These are phyloP conservation scores for Meandrusa payeni DNA, from an alignment of 2,888 invertebrate genomes.

Conservation along the genomic window DNA sequence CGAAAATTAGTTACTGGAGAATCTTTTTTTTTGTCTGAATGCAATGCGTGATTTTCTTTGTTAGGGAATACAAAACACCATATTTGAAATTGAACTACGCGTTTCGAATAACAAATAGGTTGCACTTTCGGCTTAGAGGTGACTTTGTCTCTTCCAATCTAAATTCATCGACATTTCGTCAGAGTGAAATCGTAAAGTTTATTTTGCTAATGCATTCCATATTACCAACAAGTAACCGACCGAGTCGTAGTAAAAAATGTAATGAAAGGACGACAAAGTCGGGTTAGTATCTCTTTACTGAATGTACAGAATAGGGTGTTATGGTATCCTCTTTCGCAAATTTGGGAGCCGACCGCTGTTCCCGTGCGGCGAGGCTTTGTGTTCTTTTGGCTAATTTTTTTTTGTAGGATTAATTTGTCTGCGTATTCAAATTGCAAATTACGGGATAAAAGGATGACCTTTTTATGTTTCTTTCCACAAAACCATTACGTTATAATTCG, in stretches of 20 bases:
- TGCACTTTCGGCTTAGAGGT: constrained; percentile 36
- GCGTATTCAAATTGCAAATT: constrained; percentile 77
- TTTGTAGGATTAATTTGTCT: constrained; percentile 75
- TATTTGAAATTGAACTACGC: constrained; percentile 74
- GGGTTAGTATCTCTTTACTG: constrained; percentile 35
- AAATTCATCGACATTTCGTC: constrained; percentile 8
- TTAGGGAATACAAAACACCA: constrained; percentile 72
- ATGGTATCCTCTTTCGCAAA: constrained; percentile 59
- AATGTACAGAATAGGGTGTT: constrained; percentile 35
- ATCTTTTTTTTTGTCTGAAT: constrained; percentile 71
- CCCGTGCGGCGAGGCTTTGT: constrained; percentile 50
- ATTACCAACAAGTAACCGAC: constrained; percentile 21
- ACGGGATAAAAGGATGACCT: constrained; percentile 67
- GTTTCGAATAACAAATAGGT: constrained; percentile 59
- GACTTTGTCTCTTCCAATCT: constrained; percentile 33
- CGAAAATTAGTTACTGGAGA: constrained; percentile 79
- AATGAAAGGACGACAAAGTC: constrained; percentile 37
- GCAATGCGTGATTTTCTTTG: constrained; percentile 77
- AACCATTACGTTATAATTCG: constrained; percentile 33
- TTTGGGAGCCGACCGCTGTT: constrained; percentile 55
- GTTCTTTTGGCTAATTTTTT: constrained; percentile 70
- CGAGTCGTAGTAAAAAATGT: constrained; percentile 31
- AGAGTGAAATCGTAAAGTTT: constrained; percentile 13
- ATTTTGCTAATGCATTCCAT: constrained; percentile 18
- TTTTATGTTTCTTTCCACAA: constrained; percentile 46